These are phyloP conservation scores for Scarus forsteni DNA, from an alignment of 2,797 vertebrate species.

Conservation along the genomic window DNA sequence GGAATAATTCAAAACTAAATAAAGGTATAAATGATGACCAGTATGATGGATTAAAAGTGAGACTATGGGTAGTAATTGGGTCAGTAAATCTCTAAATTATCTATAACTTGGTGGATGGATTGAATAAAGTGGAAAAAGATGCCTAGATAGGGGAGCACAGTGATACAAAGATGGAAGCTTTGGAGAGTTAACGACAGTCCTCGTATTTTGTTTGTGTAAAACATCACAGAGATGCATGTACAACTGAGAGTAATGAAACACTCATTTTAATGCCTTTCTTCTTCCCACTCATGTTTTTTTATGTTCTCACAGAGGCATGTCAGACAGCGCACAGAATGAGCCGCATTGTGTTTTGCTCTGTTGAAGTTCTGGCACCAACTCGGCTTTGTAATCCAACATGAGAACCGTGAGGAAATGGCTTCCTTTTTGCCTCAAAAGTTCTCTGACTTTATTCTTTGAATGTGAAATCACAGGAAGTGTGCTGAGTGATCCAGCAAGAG, in stretches of 20 bases:
- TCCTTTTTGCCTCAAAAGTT: constrained; percentile 49
- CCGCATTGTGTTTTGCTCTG: constrained; percentile 24
- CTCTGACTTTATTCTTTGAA: constrained; percentile 33
- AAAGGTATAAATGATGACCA: no score
- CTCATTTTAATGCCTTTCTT: constrained; percentile 37
- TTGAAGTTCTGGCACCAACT: constrained; percentile 28
- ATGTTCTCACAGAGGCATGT: constrained; percentile 48
- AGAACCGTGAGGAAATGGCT: constrained; percentile 42
- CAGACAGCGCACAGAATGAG: constrained; percentile 42
- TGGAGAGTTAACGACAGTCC: constrained; percentile 14
- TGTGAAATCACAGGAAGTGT: constrained; percentile 47
- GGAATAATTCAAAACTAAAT: no score
- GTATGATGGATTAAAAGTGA: not conserved
- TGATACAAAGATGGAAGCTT: not conserved
- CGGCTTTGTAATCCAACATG: constrained; percentile 34
- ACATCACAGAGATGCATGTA: constrained; percentile 28
- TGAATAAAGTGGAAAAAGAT: not conserved
- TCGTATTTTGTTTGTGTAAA: constrained; percentile 14
- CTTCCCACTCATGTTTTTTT: constrained; percentile 43
- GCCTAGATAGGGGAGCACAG: not conserved
- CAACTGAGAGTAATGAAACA: constrained; percentile 15
- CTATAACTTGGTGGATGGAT: not conserved
- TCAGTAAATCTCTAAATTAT: not conserved
- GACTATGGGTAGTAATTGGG: not conserved
- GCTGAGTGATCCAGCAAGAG: constrained; percentile 19